Percentiles rank a stretch among this genome's conserved stretches.
These are phyloP conservation scores for Otolemur crassicaudatus DNA, from an alignment of 2,797 vertebrate genomes.

Conservation along the genomic window DNA sequence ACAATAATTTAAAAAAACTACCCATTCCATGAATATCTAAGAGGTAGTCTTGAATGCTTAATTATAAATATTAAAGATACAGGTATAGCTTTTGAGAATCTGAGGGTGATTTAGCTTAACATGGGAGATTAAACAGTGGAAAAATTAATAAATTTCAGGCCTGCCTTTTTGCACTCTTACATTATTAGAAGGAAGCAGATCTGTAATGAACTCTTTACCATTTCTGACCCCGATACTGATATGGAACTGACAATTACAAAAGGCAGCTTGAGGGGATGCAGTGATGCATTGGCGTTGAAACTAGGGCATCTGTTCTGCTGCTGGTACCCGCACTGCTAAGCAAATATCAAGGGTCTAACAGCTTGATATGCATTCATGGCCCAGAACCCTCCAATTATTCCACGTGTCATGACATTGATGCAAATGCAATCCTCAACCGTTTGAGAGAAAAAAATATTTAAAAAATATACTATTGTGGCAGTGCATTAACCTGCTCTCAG, in stretches of 20 bases:
- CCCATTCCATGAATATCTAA: background rate
- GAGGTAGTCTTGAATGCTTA: background rate
- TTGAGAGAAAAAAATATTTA: background rate
- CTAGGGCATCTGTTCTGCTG: conserved; percentile 57
- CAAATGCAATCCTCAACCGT: background rate
- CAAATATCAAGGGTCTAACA: conserved; percentile 57
- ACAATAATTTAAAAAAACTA: background rate
- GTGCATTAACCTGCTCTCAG: conserved; percentile 47
- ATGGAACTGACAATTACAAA: conserved; percentile 73
- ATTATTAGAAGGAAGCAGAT: conserved; percentile 42
- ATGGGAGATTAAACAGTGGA: background rate
- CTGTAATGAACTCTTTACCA: conserved; percentile 18
- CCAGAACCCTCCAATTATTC: background rate
- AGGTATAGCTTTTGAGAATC: conserved; percentile 14
- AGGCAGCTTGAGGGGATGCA: conserved; percentile 61
- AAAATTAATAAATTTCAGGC: conserved; percentile 48
- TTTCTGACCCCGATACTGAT: conserved; percentile 68
- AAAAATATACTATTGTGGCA: background rate
- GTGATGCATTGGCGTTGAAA: background rate
- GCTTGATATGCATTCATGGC: conserved; percentile 43
- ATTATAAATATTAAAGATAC: conserved; percentile 6
- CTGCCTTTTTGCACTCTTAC: background rate
- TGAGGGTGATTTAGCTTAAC: background rate
- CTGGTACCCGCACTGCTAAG: background rate
- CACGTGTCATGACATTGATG: background rate